Base-by-base conservation (phyloP, 2,797 vertebrate species). In the Xiphorhynchus erythropygius region DNA sequence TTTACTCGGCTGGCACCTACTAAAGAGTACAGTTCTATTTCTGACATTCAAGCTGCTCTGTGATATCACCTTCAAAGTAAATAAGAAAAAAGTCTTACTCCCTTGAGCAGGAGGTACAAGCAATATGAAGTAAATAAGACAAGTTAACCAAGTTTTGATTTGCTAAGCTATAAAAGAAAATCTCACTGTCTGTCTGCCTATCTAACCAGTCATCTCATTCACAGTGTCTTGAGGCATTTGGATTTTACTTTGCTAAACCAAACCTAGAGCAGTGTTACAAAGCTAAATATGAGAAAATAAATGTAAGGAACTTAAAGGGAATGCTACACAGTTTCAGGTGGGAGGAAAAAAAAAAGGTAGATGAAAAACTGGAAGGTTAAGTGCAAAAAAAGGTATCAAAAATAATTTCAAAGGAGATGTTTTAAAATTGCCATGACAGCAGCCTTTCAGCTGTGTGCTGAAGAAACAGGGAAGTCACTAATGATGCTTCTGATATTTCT, bases 391-490 rank as follows among this genome's bases (percentile, higher is more conserved):
- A 71, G 28, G 13, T 59, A 57, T 68, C 77, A 71, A 70, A 93
- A 96, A 86, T 79, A n/a, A 84, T 96, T 95, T 97, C 77, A 95
- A 94, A 94, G 77, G n/a, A 76, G 41, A 18, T 53, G 19, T 70
- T 94, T 94, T 74, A 79, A 94, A 94, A 95, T 84, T 88, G 13
- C 56, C 52, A 52, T 91, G 95, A 68, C 91, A 94, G 85, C 77
- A 97, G 80, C 67, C 87, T 95, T 97, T 96, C 77, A 84, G 79
- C 74, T 74, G 60, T 84, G 49, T 60, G 55, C 67, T 84, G 85
- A 87, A 88, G 87, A 87, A 90, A 87, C 14, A n/a, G 52, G 19
- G 59, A 96, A 93, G 91, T 90, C 87, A 70, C 83, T 96, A 96
- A 97, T 80, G 93, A 94, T 79, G 41, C n/a, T 89, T 49, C 89